A percentile compares a stretch with the other conserved stretches of the same genome.
phyloP scores from a whole-genome alignment of 2,113 vertebrate genomes.

The Colius striatus region DNA sequence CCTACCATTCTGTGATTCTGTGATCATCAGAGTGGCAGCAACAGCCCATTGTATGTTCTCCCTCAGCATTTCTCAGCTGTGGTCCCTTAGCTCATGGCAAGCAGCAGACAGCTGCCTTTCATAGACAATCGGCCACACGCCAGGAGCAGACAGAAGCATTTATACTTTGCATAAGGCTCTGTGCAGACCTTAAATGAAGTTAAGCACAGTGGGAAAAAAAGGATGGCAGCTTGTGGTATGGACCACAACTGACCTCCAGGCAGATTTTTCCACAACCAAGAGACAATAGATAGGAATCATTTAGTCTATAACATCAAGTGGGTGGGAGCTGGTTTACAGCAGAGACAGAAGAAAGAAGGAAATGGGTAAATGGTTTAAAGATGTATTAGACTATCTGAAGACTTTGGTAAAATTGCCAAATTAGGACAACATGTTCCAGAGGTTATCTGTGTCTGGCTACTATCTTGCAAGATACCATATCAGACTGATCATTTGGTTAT shows the following conservation, averaged over 20 bases:
- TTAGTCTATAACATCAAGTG: background rate
- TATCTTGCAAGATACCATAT: background rate
- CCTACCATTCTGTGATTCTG: too few relatives aligned
- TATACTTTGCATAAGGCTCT: background rate
- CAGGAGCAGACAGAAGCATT: fast-evolving
- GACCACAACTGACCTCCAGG: background rate
- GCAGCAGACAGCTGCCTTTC: background rate
- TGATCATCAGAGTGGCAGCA: background rate
- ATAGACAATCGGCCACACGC: fast-evolving
- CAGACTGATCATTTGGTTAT: background rate
- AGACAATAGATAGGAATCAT: slow-evolving; percentile 28
- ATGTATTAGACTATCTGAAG: background rate
- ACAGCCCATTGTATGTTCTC: background rate
- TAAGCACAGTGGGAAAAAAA: background rate
- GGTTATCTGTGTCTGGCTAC: background rate
- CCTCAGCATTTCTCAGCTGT: background rate
- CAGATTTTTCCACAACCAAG: slow-evolving; percentile 37
- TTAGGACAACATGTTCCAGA: background rate
- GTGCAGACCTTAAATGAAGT: background rate
- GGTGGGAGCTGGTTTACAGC: background rate
- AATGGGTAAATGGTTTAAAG: background rate
- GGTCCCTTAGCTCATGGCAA: background rate
- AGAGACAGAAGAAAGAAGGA: background rate
- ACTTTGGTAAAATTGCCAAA: background rate
- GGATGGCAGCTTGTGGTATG: background rate